These are phyloP conservation scores for Clanis bilineata DNA, from an alignment of 2,888 invertebrate species.

Conservation along the genomic window DNA sequence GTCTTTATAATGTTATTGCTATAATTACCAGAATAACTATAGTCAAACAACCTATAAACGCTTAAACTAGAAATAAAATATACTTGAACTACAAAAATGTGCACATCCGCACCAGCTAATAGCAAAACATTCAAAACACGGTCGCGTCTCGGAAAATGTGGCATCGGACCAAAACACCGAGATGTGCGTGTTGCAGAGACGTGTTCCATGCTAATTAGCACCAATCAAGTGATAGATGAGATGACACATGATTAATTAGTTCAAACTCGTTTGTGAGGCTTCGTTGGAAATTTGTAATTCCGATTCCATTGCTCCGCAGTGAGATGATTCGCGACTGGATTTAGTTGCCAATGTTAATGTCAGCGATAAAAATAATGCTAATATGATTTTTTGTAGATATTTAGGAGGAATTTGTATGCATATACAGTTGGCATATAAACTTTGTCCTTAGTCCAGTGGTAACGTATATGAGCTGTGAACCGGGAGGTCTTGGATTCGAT, in stretches of 20 bases:
- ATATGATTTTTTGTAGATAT: too few relatives aligned
- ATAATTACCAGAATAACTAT: too few relatives aligned
- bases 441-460: too few relatives aligned
- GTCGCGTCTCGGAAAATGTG: slow-evolving; percentile 21
- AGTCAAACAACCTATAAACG: too few relatives aligned
- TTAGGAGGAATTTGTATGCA: not conserved
- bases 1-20: too few relatives aligned
- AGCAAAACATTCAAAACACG: not conserved
- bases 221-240: slow-evolving; percentile 11
- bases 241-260: slow-evolving; percentile 12
- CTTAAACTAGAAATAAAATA: too few relatives aligned
- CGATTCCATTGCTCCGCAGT: not conserved
- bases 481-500: too few relatives aligned
- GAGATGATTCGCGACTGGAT: not conserved
- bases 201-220: slow-evolving; percentile 12
- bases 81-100: not conserved
- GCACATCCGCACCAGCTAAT: not conserved
- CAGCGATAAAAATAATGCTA: not conserved
- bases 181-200: not conserved
- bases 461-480: too few relatives aligned
- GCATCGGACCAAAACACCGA: slow-evolving; percentile 24
- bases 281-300: slow-evolving; percentile 6
- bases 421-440: too few relatives aligned
- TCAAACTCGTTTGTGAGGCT: not conserved
- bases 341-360: slow-evolving; percentile 2